A percentile compares a stretch with the other conserved stretches of the same genome.
These are phyloP conservation scores for Labrus mixtus DNA, from an alignment of 2,113 vertebrate species.

Conservation along the genomic window DNA sequence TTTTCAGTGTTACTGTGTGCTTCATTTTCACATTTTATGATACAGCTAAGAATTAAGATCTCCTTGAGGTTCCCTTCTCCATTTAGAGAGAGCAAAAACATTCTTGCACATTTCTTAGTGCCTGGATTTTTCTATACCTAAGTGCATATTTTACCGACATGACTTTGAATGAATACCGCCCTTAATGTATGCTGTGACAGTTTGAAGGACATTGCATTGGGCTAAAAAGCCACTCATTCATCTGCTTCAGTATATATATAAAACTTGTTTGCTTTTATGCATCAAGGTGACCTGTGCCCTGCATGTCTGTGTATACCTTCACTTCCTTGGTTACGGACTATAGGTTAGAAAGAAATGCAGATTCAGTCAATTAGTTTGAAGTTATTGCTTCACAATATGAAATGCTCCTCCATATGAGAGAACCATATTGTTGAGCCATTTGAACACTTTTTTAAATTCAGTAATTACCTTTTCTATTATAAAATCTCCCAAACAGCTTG, in stretches of 20 bases:
- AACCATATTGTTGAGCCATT: neutral
- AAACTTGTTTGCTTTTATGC: slow-evolving; percentile 18
- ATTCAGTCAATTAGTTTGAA: neutral
- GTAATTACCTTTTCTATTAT: too few relatives aligned
- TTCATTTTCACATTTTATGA: too few relatives aligned
- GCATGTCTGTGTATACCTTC: slow-evolving; percentile 1
- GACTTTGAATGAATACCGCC: slow-evolving; percentile 35
- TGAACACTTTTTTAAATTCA: too few relatives aligned
- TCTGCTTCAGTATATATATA: neutral
- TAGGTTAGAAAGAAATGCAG: neutral
- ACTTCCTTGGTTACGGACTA: neutral
- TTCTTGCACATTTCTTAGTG: slow-evolving; percentile 14
- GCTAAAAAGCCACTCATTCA: slow-evolving; percentile 50
- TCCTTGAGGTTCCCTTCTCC: too few relatives aligned
- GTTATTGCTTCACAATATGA: neutral
- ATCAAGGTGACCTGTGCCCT: neutral
- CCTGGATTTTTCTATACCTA: neutral
- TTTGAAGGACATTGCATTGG: slow-evolving; percentile 68
- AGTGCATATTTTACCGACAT: slow-evolving; percentile 37
- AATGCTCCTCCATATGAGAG: neutral
- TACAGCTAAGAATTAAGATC: neutral
- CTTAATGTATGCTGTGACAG: slow-evolving; percentile 54
- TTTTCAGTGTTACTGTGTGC: too few relatives aligned
- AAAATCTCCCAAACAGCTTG: too few relatives aligned
- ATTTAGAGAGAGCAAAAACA: neutral